phyloP scores from a whole-genome alignment of 2,113 vertebrate genomes.

The Hemichromis elongatus region DNA sequence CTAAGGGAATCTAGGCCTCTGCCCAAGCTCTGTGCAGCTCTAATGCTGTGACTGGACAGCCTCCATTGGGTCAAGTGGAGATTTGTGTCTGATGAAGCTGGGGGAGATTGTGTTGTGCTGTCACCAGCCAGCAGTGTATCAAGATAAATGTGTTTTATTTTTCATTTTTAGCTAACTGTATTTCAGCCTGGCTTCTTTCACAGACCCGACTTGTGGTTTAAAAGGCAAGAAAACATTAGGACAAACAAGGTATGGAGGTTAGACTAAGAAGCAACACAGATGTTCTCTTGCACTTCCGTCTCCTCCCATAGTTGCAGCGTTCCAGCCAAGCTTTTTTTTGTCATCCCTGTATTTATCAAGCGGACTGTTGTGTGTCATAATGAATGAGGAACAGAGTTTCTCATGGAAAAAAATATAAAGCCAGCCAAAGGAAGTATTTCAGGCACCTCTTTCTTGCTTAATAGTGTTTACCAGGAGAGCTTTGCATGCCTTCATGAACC shows the following conservation, averaged over 20 bases:
- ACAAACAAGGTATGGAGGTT: neutral
- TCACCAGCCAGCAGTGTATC: conserved; percentile 22
- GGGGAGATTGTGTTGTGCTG: conserved; percentile 41
- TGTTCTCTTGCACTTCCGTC: neutral
- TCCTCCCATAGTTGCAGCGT: neutral
- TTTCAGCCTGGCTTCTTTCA: neutral
- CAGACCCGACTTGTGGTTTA: neutral
- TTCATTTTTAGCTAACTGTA: conserved; percentile 22
- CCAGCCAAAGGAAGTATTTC: neutral
- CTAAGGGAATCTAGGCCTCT: conserved; percentile 56
- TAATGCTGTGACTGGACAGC: conserved; percentile 61
- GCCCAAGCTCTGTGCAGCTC: conserved; percentile 32
- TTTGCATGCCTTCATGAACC: conserved; percentile 32
- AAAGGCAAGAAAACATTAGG: neutral
- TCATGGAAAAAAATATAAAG: neutral
- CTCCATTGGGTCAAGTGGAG: conserved; percentile 69
- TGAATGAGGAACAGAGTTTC: neutral
- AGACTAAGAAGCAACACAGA: neutral
- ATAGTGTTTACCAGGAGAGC: neutral
- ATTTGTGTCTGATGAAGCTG: conserved; percentile 62
- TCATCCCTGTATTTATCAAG: neutral
- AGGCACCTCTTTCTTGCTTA: conserved; percentile 13
- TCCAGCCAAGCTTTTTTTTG: neutral
- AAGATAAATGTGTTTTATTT: conserved; percentile 35
- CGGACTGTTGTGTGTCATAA: neutral